Evolutionary conservation across 2,888 invertebrate genomes (phyloP).

Genomic region (Formica aserva): DNA sequence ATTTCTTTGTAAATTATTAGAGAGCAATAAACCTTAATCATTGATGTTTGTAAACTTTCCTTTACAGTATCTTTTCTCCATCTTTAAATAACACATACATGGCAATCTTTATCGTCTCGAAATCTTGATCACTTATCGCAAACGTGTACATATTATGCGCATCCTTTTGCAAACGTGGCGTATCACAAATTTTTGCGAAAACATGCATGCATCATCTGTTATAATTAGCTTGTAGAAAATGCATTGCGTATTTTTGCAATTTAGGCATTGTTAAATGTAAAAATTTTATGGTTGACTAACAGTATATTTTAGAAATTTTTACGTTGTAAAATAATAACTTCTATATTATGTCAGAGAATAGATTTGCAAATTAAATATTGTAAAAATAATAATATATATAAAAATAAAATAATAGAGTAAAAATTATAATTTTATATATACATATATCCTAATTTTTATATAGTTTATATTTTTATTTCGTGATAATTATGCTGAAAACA

Average conservation of each 20-base stretch:
- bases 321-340: not conserved
- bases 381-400: not conserved
- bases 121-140: constrained; percentile 14
- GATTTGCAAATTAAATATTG: not conserved
- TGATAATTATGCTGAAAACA: not conserved
- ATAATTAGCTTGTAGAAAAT: constrained; percentile 15
- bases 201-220: constrained; percentile 1
- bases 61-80: not conserved
- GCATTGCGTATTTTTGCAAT: not conserved
- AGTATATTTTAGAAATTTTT: not conserved
- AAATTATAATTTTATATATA: constrained; percentile 1
- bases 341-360: not conserved
- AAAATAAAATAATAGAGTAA: not conserved
- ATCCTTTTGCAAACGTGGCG: constrained; percentile 17
- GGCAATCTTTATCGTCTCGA: constrained; percentile 50
- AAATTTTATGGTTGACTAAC: not conserved
- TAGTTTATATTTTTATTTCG: not conserved
- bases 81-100: constrained; percentile 45
- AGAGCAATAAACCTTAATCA: not conserved
- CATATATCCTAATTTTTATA: not conserved
- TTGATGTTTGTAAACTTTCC: constrained; percentile 38
- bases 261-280: not conserved
- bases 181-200: constrained; percentile 10
- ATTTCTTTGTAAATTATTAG: not conserved
- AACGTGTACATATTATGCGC: constrained; percentile 8